These are phyloP conservation scores for Acanthosoma haemorrhoidale DNA, from an alignment of 2,888 invertebrate species.

Conservation along the genomic window DNA sequence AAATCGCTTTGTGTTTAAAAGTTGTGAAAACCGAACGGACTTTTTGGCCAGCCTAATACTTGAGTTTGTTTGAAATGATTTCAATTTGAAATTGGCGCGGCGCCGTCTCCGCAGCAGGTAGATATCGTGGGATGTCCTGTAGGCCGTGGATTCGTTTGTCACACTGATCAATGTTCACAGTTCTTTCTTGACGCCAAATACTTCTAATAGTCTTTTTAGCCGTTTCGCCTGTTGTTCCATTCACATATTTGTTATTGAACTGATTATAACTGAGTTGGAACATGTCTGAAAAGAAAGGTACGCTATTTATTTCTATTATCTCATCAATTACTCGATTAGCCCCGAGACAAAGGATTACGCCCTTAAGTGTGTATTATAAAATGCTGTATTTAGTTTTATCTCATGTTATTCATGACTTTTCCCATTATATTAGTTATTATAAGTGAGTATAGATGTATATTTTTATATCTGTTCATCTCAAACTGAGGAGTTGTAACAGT, in stretches of 20 bases:
- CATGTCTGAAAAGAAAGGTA: slow-evolving; percentile 57
- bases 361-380: slow-evolving; percentile 24
- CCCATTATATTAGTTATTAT: neutral
- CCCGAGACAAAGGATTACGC: slow-evolving; percentile 27
- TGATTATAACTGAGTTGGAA: slow-evolving; percentile 3
- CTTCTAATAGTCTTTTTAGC: neutral
- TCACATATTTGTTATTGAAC: neutral
- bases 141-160: slow-evolving; percentile 30
- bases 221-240: neutral
- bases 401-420: neutral
- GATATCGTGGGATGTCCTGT: slow-evolving; percentile 11
- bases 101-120: neutral
- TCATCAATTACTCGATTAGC: slow-evolving; percentile 19
- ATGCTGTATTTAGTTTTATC: slow-evolving; percentile 13
- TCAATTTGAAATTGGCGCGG: slow-evolving; percentile 4
- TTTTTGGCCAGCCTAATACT: too few relatives aligned
- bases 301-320: slow-evolving; percentile 44
- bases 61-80: too few relatives aligned
- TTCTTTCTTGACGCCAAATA: slow-evolving; percentile 27
- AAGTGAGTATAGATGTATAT: neutral
- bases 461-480: neutral
- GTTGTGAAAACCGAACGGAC: too few relatives aligned
- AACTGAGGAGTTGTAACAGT: neutral
- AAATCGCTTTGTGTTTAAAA: too few relatives aligned
- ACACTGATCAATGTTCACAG: slow-evolving; percentile 19